Base-by-base conservation (phyloP, 2,888 invertebrate species). In the Andricus curvator region DNA sequence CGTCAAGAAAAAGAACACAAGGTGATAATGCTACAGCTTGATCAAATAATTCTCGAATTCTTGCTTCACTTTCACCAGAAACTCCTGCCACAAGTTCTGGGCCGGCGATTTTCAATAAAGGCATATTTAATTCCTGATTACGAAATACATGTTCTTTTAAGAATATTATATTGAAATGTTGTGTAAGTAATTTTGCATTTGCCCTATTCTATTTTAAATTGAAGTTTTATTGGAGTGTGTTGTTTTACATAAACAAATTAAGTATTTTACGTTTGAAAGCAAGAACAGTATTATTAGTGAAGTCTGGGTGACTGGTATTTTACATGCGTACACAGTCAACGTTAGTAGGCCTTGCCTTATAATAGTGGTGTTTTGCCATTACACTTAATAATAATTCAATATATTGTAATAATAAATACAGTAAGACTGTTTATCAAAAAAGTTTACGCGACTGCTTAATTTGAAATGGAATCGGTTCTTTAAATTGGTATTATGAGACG, bases 61-160 rank as follows among this genome's bases (percentile, higher is more conserved):
- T 95, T 90, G 98, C 97, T 93, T 99, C 99, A 0, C 98, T 98
- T 93, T 99, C 98, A 0, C 99, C 99, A 0, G 98, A 98, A 82
- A 99, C 96, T 2, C 99, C 99, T 17, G 97, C 97, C 4, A 99
- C 96, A 82, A 99, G 93, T 93, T 99, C 98, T 0, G 99, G 97
- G 1, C 98, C 98, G 13, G 97, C 96, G 15, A 99, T 95, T 93
- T 97, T 97, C 78, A 99, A 93, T 79, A 99, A 93, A 0, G 98
- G 97, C 66, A 99, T 93, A 85, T 95, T 94, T 64, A 99, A 93
- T 94, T 99, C 97, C 96, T 96, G 77, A 66, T 44, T 76, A 79
- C 44, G 80, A 44, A 62, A 25, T 1, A 25, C 9, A 62, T 25
- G 8, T 13, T 15, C 8, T 51, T 20, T 20, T 13, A 60, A 25